Evolutionary conservation across 2,113 vertebrate genomes (phyloP).

Genomic region (Pangasianodon gigas): DNA sequence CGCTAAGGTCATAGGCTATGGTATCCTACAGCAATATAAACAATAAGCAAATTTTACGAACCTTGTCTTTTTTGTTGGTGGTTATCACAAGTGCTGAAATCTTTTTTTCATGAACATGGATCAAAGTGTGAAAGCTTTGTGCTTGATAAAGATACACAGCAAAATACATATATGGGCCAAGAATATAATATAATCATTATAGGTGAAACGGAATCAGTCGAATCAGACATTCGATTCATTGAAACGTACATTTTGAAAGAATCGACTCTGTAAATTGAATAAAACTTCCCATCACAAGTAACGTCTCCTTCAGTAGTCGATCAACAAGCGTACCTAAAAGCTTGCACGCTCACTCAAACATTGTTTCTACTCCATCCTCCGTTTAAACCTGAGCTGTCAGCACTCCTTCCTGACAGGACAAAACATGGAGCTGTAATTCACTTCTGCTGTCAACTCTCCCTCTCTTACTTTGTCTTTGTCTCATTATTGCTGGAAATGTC

Average conservation of each 20-base stretch:
- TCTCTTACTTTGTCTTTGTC: neutral
- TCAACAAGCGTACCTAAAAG: neutral
- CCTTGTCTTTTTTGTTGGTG: neutral
- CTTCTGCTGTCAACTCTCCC: conserved; percentile 28
- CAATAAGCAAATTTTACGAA: neutral
- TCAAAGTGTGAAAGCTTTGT: neutral
- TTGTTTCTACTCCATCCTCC: neutral
- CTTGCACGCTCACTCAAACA: neutral
- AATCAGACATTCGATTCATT: neutral
- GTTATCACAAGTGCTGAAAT: neutral
- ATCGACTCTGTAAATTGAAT: neutral
- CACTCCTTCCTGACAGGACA: conserved; percentile 35
- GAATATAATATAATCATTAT: too few species aligned
- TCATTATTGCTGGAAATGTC: conserved; percentile 14
- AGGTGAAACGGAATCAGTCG: too few species aligned
- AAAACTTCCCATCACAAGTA: neutral
- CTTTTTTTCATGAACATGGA: neutral
- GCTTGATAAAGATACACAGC: neutral
- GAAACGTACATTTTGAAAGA: neutral
- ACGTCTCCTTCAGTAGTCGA: neutral
- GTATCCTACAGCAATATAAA: neutral
- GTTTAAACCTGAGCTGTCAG: conserved; percentile 45
- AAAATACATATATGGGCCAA: too few species aligned
- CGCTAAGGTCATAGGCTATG: neutral
- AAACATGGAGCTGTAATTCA: conserved; percentile 39